Evolutionary conservation across 2,888 invertebrate species (phyloP), one percentile per base, ranked within the genome.

Genomic region (Cephus pulcher): DNA sequence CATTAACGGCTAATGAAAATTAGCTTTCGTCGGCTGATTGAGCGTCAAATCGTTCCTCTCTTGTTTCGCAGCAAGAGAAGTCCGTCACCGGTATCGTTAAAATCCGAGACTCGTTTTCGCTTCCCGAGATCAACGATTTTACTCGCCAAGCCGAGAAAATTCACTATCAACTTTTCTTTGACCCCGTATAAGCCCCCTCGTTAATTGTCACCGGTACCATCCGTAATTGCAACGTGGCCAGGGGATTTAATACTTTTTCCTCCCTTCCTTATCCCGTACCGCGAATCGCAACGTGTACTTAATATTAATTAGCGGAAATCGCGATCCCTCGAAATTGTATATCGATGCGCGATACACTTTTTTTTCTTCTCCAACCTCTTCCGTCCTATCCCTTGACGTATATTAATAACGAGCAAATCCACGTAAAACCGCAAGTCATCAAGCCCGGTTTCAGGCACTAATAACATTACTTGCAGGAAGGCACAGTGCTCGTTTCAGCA

Each of bases 1-100:
- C 88, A 90, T 91, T 91, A 91, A 90, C 90, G 88, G 89, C 89
- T 91, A 91, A 91, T 91, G 91, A 91, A 91, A 91, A 91, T 91
- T 91, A 91, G 91, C 90, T 90, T 90, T 88, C 88, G 89, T 91
- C 89, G 86, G 84, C 89, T 91, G 91, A 91, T 91, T 90, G 90
- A 90, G 89, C 90, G 89, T 86, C 90, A 90, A 91, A 91, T 91
- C 90, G 89, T 89, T 89, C 90, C 90, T 90, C 90, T 90, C 90
- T 90, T 89, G 88, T 90, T 88, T 88, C 88, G 84, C 78, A 83
- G 88, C 86, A n/a, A n/a, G 85, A 86, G 85, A 86, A 88, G 84
- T 86, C 85, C 82, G 85, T 79, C 87, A 84, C 82, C 81, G 84
- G 83, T 87, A 84, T 88, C 89, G 88, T 89, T 89, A 84, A 88